Base-by-base conservation (phyloP, 1,140 invertebrate species). In the Drosophila kohkoa region DNA sequence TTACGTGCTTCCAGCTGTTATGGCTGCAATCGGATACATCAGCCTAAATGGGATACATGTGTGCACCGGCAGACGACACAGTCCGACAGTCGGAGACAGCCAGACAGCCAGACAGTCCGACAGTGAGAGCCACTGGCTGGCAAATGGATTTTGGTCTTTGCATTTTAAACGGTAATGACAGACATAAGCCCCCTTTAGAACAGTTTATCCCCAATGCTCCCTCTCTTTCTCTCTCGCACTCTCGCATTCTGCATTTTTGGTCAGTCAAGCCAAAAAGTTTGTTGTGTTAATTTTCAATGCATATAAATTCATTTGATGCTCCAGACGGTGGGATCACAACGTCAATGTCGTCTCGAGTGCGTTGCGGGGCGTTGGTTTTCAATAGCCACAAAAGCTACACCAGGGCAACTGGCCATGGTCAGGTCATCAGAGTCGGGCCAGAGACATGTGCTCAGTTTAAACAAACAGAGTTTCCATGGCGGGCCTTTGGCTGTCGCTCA, bases 271-370 rank as follows among this genome's bases (percentile, higher is more conserved):
- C 76, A 75, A 87, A 87, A 87, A 87, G 82, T 87, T 87, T 87
- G 82, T 82, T 87, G 82, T 87, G 82, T 87, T 87, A 79, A 87
- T 87, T 87, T 87, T 70, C 76, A 87, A 82, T 87, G 83, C 73
- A 87, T 80, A 82, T 69, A 87, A 82, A 87, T 80, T 87, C 79
- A 77, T 82, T 78, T 52, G 62, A 41, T 57, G 66, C 59, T 51
- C 68, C 72, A 41, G 59, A 46, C 65, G 66, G 8, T 55, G 55
- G 55, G 57, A 70, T 62, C 68, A 63, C 46, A 30, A 15, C 38
- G 13, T 60, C 38, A n/a, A 7, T 66, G 45, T 62, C 13, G 49
- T 73, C 69, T 62, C 70, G 70, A 78, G 51, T 58, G 66, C 58
- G 57, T 75, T 69, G 51, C 13, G 43, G 16, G 57, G 64, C 71